phyloP scores from a whole-genome alignment of 1,140 invertebrate genomes.

The Pteromalus puparum region DNA sequence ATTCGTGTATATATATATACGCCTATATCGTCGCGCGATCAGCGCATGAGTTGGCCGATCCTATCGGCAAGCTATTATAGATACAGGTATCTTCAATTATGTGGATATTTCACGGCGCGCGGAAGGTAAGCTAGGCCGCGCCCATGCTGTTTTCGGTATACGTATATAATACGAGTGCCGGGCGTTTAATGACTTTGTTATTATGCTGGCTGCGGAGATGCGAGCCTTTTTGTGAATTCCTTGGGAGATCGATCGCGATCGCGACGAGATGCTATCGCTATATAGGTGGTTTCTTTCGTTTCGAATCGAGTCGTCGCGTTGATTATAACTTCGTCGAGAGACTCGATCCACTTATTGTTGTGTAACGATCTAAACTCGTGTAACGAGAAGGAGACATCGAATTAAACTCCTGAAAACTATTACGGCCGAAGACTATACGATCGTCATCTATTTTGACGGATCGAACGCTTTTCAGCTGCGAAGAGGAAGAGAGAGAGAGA shows the following conservation, averaged over 20 bases:
- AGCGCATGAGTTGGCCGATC: background rate
- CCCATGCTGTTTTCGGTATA: background rate
- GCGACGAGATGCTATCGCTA: too few relatives aligned
- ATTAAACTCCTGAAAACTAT: too few relatives aligned
- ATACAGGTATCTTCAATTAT: constrained; percentile 20
- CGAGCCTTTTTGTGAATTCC: background rate
- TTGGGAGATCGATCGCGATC: background rate
- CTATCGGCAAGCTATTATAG: constrained; percentile 29
- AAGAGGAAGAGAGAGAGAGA: background rate
- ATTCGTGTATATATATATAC: background rate
- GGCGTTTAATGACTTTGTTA: background rate
- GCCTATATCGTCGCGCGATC: background rate
- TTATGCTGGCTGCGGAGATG: background rate
- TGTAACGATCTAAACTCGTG: background rate
- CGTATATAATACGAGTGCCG: too few relatives aligned
- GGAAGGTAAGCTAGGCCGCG: too few relatives aligned
- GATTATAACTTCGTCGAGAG: background rate
- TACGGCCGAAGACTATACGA: too few relatives aligned
- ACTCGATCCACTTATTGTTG: background rate
- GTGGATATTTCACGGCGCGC: constrained; percentile 5
- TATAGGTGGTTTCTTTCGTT: background rate
- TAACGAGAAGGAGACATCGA: too few relatives aligned
- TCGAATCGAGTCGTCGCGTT: background rate
- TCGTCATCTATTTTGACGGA: background rate
- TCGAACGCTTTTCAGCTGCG: background rate